Evolutionary conservation across 2,888 invertebrate species (phyloP).

Genomic region (Melanotus villosus): DNA sequence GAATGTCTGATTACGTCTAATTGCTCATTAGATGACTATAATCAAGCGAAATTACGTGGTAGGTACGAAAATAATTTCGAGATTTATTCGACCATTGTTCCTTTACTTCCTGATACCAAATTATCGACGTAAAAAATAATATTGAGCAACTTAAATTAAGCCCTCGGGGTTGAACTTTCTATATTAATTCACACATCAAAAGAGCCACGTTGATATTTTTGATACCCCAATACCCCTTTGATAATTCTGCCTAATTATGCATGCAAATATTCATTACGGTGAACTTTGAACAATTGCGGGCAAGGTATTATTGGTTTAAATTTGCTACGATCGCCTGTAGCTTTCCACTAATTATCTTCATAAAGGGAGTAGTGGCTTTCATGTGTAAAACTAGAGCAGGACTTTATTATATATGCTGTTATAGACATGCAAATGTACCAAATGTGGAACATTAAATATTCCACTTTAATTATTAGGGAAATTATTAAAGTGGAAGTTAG

Average conservation of each 20-base stretch:
- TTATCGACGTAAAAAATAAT: not conserved
- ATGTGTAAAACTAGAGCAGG: not conserved
- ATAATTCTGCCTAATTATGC: constrained; percentile 37
- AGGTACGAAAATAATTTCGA: constrained; percentile 25
- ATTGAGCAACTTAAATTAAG: not conserved
- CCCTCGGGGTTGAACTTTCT: constrained; percentile 11
- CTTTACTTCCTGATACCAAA: not conserved
- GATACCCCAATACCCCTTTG: constrained; percentile 35
- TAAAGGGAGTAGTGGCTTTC: constrained; percentile 6
- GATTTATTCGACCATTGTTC: not conserved
- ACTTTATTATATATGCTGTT: not conserved
- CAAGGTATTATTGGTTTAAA: constrained; percentile 38
- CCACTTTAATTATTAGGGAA: too few relatives aligned
- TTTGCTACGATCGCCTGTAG: constrained; percentile 21
- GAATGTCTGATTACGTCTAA: constrained; percentile 61
- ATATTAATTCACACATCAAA: constrained; percentile 41
- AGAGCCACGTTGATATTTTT: constrained; percentile 28
- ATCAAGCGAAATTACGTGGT: constrained; percentile 45
- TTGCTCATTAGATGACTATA: constrained; percentile 58
- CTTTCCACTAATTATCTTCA: constrained; percentile 18
- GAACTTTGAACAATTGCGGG: constrained; percentile 41
- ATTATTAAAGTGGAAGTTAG: too few relatives aligned
- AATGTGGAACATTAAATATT: too few relatives aligned
- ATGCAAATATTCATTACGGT: constrained; percentile 39
- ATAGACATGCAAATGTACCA: not conserved